Evolutionary conservation across 1,140 invertebrate genomes (phyloP), one percentile per base, ranked within the genome.

Genomic region (Brachionus koreanus): DNA sequence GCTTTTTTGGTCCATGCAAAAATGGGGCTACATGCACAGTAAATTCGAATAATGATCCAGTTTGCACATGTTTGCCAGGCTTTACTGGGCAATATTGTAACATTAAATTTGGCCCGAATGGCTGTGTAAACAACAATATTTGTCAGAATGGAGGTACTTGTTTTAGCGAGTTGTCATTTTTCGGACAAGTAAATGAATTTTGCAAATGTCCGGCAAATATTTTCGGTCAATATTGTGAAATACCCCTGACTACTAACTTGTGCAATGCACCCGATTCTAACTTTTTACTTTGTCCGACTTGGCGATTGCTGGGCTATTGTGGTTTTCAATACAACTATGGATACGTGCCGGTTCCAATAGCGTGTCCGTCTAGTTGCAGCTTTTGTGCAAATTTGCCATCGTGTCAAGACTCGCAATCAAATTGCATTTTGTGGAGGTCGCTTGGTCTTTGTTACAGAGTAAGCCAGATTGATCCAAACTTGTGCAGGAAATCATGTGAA

Each of bases 181-280:
- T 74, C 23, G 43, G 69, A 2, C 2, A 10, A n/a, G 76, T 79
- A 6, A 79, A 13, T 6, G 61, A 79, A 61, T 79, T 79, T 61
- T 79, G 76, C 25, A 79, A 63, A 29, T 79, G 76, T 65, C 76
- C 76, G 0, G 49, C 49, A 25, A 79, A 79, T 23, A 25, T 79
- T 5, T 79, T 42, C n/a, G 76, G 76, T 12, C 76, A 79, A 61
- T 79, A 61, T 65, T 79, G 76, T n/a, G 76, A 79, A 79, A 79
- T 61, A n/a, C 16, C n/a, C 33, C n/a, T 79, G 1, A 79, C 49
- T 0, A 61, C 19, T 16, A 37, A 33, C 10, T 61, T 65, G 37
- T 79, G 76, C 19, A 61, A 16, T 35, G 7, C 76, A 5, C 16
- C 16, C 9, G 76, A 79, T 79, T 39, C 49, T 7, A 65, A 61